Percentiles rank a stretch among this genome's conserved stretches.
Conservation (phyloP, 2,113 vertebrate species). For the Tauraco erythrolophus region DNA sequence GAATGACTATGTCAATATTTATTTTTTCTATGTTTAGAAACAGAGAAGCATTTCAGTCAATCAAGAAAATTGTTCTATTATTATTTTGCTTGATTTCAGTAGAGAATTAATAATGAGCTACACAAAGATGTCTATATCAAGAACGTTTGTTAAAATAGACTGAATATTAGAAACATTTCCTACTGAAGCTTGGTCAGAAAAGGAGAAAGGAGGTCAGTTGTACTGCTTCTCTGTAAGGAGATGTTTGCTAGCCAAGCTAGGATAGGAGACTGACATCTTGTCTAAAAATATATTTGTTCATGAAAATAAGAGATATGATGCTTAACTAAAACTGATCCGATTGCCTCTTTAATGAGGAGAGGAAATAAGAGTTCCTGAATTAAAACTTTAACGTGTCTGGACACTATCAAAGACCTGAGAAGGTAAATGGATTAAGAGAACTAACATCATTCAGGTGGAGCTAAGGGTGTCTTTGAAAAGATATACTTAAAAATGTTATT, state of each 20-base stretch:
- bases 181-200: not conserved
- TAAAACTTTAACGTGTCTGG: not conserved
- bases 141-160: not conserved
- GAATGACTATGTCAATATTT: not conserved
- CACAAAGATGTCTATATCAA: not conserved
- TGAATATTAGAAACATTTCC: not conserved
- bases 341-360: not conserved
- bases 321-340: not conserved
- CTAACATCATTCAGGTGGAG: not conserved
- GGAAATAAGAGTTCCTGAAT: not conserved
- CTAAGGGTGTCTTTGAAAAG: not conserved
- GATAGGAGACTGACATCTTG: not conserved
- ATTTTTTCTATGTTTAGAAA: not conserved
- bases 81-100: not conserved
- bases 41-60: not conserved
- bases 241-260: not conserved
- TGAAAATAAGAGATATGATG: not conserved
- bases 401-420: not conserved
- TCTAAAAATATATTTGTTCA: not conserved
- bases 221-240: not conserved
- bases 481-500: not conserved
- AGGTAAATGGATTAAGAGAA: not conserved
- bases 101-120: not conserved
- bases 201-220: not conserved
- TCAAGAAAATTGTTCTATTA: not conserved